Evolutionary conservation across 1,140 invertebrate species (phyloP).

Genomic region (Zeugodacus cucurbitae): DNA sequence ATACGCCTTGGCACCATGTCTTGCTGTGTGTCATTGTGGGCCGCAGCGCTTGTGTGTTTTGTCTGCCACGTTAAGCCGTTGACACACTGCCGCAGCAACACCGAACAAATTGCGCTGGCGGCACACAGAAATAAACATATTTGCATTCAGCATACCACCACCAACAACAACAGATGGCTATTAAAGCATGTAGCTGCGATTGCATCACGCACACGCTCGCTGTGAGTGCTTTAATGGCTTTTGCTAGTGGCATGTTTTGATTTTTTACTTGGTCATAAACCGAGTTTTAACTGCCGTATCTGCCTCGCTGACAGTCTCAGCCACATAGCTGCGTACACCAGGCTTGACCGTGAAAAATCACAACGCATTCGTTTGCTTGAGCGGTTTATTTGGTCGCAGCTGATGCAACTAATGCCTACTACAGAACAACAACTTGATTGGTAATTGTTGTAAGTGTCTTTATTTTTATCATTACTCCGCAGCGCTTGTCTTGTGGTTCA

Average conservation of each 20-base stretch:
- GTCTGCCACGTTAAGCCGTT: background rate
- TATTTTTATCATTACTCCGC: background rate
- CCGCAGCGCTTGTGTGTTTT: background rate
- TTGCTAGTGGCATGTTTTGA: background rate
- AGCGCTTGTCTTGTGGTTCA: background rate
- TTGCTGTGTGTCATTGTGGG: background rate
- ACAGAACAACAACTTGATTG: background rate
- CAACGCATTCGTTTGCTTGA: background rate
- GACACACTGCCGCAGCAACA: background rate
- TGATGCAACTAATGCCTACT: background rate
- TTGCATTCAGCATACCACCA: background rate
- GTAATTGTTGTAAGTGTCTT: background rate
- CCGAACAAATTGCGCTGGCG: background rate
- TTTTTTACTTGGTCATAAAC: background rate
- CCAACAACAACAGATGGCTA: background rate
- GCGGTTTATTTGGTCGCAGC: background rate
- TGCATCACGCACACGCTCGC: slow-evolving; percentile 15
- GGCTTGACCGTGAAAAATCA: slow-evolving; percentile 15
- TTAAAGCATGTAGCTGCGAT: background rate
- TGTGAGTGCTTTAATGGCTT: background rate
- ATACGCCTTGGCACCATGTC: background rate
- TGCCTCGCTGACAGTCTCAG: background rate
- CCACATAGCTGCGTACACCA: background rate
- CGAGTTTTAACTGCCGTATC: background rate
- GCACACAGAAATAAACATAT: background rate